These are phyloP conservation scores for Xestia rhomboidea DNA, from an alignment of 2,888 invertebrate genomes.

Conservation along the genomic window DNA sequence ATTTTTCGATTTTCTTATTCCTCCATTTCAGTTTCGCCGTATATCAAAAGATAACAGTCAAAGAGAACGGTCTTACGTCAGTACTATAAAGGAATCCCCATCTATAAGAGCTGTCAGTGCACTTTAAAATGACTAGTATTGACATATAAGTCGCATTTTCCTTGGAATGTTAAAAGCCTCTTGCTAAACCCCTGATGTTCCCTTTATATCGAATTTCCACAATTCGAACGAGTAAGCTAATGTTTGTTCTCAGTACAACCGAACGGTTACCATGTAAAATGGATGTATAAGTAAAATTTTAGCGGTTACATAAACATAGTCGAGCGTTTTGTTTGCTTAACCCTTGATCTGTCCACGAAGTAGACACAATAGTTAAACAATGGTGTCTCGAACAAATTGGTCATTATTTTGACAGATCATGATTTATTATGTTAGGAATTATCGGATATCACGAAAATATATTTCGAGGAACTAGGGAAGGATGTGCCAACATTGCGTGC, in stretches of 20 bases:
- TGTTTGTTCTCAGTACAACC: constrained; percentile 62
- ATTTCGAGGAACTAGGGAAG: not conserved
- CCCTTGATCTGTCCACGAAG: too few relatives aligned
- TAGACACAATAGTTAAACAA: too few relatives aligned
- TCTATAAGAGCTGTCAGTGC: constrained; percentile 43
- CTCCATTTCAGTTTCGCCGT: constrained; percentile 11
- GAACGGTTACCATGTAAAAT: constrained; percentile 53
- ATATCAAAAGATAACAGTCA: constrained; percentile 50
- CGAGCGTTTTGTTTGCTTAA: constrained; percentile 23
- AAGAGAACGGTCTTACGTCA: constrained; percentile 30
- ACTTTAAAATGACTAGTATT: constrained; percentile 62
- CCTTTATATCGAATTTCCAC: constrained; percentile 64
- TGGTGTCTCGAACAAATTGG: too few relatives aligned
- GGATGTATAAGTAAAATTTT: constrained; percentile 41
- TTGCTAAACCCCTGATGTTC: constrained; percentile 68
- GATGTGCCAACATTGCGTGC: not conserved
- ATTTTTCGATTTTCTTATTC: constrained; percentile 24
- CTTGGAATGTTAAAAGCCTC: constrained; percentile 73
- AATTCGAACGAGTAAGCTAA: constrained; percentile 61
- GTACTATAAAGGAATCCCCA: constrained; percentile 43
- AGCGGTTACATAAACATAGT: constrained; percentile 21
- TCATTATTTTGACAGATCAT: too few relatives aligned
- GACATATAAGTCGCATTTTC: constrained; percentile 63
- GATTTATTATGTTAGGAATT: constrained; percentile 23
- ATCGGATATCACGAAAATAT: constrained; percentile 10